Percentiles rank a stretch among this genome's conserved stretches.
Conservation (phyloP, 2,113 vertebrate genomes). For the Sebastes schlegelii region DNA sequence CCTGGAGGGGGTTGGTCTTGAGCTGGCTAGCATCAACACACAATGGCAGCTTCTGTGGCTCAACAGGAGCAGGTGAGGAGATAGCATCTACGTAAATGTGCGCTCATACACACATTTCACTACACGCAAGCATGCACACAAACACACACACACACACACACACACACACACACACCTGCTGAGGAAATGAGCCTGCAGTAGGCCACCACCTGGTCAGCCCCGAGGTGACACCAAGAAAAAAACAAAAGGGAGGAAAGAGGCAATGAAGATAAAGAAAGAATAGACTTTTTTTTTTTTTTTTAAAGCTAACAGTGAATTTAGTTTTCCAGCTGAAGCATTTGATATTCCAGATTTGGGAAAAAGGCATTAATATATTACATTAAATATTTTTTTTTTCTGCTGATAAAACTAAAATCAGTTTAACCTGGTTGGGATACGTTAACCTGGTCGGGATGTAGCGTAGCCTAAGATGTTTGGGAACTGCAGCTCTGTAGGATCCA, state of each 20-base stretch:
- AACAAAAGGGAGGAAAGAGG: constrained; percentile 54
- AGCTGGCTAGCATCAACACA: constrained; percentile 93
- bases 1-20: constrained; percentile 90
- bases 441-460: neutral
- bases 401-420: no score
- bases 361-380: neutral
- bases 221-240: constrained; percentile 63
- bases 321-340: constrained; percentile 12
- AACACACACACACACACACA: constrained; percentile 1
- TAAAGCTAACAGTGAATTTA: constrained; percentile 3
- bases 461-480: neutral
- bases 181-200: constrained; percentile 95
- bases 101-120: constrained; percentile 79
- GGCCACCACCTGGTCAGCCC: constrained; percentile 88
- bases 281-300: no score
- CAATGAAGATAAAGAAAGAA: constrained; percentile 31
- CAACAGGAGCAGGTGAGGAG: constrained; percentile 91
- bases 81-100: constrained; percentile 92
- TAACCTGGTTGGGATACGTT: no score
- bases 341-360: neutral
- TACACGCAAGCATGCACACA: constrained; percentile 29
- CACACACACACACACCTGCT: constrained; percentile 76
- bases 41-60: constrained; percentile 95
- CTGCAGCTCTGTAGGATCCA: neutral
- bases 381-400: no score